Conservation (phyloP, 2,113 vertebrate species). For the Xiphorhynchus elegans region DNA sequence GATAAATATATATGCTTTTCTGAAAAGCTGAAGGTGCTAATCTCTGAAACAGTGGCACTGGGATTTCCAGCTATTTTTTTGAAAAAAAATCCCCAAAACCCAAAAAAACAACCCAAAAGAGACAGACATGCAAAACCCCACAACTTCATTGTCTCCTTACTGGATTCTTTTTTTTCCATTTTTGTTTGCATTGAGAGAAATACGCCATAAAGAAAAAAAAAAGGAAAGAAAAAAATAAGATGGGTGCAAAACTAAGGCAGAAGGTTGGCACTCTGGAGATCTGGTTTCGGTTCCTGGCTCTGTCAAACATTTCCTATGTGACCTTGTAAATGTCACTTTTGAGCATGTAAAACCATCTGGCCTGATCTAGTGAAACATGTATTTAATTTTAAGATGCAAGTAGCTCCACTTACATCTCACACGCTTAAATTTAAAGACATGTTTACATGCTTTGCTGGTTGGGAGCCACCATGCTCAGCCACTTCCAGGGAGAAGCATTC, state of each 20-base stretch:
- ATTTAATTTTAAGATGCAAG: conserved; percentile 68
- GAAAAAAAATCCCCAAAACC: background rate
- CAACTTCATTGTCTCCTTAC: background rate
- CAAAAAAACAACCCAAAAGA: background rate
- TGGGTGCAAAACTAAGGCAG: conserved; percentile 6
- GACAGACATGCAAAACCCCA: background rate
- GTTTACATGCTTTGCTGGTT: conserved; percentile 34
- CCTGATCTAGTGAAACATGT: conserved; percentile 57
- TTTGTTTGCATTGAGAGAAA: background rate
- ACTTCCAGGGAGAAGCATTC: background rate
- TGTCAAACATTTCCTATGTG: conserved; percentile 58
- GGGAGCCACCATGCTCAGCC: background rate
- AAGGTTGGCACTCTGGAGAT: background rate
- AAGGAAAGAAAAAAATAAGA: background rate
- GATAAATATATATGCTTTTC: background rate
- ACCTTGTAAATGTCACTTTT: conserved; percentile 67
- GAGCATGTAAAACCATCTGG: conserved; percentile 63
- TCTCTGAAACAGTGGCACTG: background rate
- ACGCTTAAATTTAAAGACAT: conserved; percentile 38
- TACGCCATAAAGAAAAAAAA: background rate
- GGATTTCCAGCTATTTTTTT: background rate
- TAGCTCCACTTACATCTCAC: conserved; percentile 37
- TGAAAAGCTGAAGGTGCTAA: background rate
- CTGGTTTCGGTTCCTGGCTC: conserved; percentile 52
- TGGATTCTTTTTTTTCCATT: background rate